Evolutionary conservation across 2,113 vertebrate genomes (phyloP), one percentile per base, ranked within the genome.

Genomic region (Glareola pratincola): DNA sequence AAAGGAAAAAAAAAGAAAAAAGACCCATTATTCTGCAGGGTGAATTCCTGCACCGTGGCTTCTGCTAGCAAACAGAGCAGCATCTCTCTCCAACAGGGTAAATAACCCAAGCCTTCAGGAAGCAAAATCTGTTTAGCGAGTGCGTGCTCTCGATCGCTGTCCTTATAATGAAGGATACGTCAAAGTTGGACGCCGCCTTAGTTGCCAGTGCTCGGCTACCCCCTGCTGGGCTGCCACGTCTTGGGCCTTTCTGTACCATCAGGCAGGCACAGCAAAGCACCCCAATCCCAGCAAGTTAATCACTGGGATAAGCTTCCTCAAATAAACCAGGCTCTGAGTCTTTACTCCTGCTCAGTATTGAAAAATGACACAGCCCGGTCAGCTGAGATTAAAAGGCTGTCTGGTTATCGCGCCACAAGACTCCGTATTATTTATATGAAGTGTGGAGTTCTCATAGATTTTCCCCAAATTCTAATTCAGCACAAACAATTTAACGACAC

Each of bases 181-280:
- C 41, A 3, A 57, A 89, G 91, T 24, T 74, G 88, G 95, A 84
- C 34, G 68, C 85, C 64, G 85, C 94, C 92, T 91, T 92, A 89
- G 98, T 98, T 98, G 74, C 98, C 98, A 97, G 98, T 98, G 97
- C 98, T 98, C 98, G 99, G 99, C 99, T 99, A 99, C 99, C 99
- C 99, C 99, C 99, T 99, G 98, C 99, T 99, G 99, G 99, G 97
- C 98, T 97, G 92, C 94, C 63, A 96, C 67, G 92, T 95, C 90
- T 82, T 94, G 10, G 89, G 78, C 80, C 97, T 91, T 77, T 30
- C 45, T 4, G 88, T 53, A 92, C 92, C 81, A 79, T 20, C 97
- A 43, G 32, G 37, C 54, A 91, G 94, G 75, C 12, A 62, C 50
- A 32, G 68, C 77, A 50, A 63, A 85, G 88, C 80, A 32, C 60